Conservation (phyloP, 2,888 invertebrate species). For the Platynereis dumerilii region DNA sequence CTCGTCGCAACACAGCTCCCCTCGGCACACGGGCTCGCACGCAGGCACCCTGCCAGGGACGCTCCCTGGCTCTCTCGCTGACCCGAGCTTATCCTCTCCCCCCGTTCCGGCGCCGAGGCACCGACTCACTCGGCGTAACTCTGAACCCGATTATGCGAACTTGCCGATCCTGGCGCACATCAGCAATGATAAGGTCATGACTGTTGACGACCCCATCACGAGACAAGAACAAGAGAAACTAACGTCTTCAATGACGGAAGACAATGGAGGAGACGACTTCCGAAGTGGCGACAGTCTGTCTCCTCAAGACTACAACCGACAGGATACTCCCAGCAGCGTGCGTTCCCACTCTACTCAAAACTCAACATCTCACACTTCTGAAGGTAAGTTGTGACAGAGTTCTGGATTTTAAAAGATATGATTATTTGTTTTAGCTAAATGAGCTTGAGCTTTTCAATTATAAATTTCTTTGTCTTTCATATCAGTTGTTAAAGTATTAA, state of each 20-base stretch:
- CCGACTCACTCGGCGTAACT: slow-evolving; percentile 30
- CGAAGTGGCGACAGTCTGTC: slow-evolving; percentile 38
- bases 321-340: slow-evolving; percentile 40
- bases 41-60: slow-evolving; percentile 10
- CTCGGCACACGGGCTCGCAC: slow-evolving; percentile 4
- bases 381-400: slow-evolving; percentile 27
- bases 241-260: slow-evolving; percentile 38
- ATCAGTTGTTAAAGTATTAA: too few relatives aligned
- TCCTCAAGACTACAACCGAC: slow-evolving; percentile 33
- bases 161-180: slow-evolving; percentile 29
- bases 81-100: background rate
- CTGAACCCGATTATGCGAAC: slow-evolving; percentile 60
- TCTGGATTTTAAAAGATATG: too few relatives aligned
- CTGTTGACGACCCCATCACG: slow-evolving; percentile 24
- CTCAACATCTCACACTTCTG: slow-evolving; percentile 36
- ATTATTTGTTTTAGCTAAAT: too few relatives aligned
- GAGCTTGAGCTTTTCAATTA: too few relatives aligned
- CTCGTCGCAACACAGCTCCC: slow-evolving; percentile 25
- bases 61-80: slow-evolving; percentile 21
- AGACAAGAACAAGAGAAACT: slow-evolving; percentile 21
- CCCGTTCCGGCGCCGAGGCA: slow-evolving; percentile 13
- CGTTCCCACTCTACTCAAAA: slow-evolving; percentile 36
- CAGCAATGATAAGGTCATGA: slow-evolving; percentile 23
- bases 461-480: too few relatives aligned
- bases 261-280: slow-evolving; percentile 42